phyloP scores from a whole-genome alignment of 2,797 vertebrate genomes.

The Helicolenus hilgendorfi region DNA sequence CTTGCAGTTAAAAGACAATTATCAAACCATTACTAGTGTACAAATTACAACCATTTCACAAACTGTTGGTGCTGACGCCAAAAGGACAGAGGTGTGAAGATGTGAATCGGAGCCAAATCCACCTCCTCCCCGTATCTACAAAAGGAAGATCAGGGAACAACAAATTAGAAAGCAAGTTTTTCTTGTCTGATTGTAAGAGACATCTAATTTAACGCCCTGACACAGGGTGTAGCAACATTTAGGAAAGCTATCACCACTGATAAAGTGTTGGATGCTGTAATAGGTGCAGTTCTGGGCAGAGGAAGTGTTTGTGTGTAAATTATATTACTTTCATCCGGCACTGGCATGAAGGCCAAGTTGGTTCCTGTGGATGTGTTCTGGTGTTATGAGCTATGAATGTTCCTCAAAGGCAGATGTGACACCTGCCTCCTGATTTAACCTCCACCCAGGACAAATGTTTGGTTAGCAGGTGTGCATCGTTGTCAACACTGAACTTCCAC shows the following conservation, averaged over 20 bases:
- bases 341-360: not conserved
- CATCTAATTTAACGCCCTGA: conserved; percentile 46
- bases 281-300: conserved; percentile 1
- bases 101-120: not conserved
- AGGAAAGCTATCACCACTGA: conserved; percentile 22
- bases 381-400: not conserved
- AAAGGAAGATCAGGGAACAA: not conserved
- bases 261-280: conserved; percentile 29
- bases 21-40: not conserved
- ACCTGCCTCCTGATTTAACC: conserved; percentile 11
- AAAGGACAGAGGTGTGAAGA: not conserved
- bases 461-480: conserved; percentile 22
- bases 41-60: not conserved
- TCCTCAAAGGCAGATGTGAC: conserved; percentile 1
- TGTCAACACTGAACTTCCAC: conserved; percentile 43
- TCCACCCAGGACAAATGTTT: conserved; percentile 23
- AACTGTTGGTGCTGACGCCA: not conserved
- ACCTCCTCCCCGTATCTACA: not conserved
- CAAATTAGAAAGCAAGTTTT: conserved; percentile 5
- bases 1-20: not conserved
- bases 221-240: conserved; percentile 21
- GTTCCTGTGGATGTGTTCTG: conserved; percentile 9
- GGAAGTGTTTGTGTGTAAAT: conserved; percentile 30
- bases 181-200: conserved; percentile 52
- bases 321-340: conserved; percentile 5